Conservation (phyloP, 2,797 vertebrate genomes). For the Argya squamiceps region DNA sequence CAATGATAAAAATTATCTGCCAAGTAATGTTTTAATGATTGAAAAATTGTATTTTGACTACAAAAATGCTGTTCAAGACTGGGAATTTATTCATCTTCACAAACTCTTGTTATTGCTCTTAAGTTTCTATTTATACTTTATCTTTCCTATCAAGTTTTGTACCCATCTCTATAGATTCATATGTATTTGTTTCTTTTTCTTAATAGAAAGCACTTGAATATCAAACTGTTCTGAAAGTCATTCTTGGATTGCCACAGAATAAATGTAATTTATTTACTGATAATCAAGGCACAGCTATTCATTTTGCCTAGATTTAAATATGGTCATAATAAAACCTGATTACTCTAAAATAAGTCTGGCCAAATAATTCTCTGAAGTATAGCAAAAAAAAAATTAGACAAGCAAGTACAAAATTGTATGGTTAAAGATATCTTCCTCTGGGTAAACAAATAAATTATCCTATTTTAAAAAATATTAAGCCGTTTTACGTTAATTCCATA, state of each 20-base stretch:
- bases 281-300: background rate
- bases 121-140: background rate
- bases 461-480: background rate
- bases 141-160: background rate
- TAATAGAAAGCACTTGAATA: background rate
- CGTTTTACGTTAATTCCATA: background rate
- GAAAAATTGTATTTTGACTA: background rate
- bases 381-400: background rate
- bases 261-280: background rate
- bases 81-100: background rate
- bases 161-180: background rate
- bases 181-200: background rate
- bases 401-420: background rate
- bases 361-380: background rate
- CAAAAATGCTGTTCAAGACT: background rate
- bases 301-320: background rate
- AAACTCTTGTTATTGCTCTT: background rate
- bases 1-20: background rate
- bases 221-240: background rate
- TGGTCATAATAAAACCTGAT: background rate
- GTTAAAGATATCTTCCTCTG: background rate
- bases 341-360: background rate
- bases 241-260: background rate
- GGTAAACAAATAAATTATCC: background rate
- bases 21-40: background rate